These are phyloP conservation scores for Cotesia typhae DNA, from an alignment of 1,140 invertebrate genomes.

Conservation along the genomic window DNA sequence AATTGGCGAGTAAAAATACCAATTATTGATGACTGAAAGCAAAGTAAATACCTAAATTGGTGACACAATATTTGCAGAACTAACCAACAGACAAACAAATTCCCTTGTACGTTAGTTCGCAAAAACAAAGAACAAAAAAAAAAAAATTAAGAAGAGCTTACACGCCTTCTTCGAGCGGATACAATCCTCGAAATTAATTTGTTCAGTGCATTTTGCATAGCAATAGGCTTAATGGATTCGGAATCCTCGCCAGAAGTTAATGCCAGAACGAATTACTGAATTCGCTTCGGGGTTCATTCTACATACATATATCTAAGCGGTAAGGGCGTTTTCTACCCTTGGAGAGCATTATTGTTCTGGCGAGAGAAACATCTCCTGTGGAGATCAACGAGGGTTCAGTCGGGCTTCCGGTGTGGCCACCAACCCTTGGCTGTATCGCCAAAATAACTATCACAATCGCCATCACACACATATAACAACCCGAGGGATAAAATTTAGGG, in stretches of 20 bases:
- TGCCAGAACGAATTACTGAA: constrained; percentile 42
- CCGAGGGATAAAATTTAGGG: constrained; percentile 11
- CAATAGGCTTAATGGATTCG: constrained; percentile 42
- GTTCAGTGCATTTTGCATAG: not conserved
- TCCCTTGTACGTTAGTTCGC: too few relatives aligned
- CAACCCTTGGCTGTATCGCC: constrained; percentile 28
- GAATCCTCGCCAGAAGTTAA: constrained; percentile 40
- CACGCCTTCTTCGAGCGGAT: not conserved
- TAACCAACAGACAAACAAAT: too few relatives aligned
- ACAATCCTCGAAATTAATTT: constrained; percentile 25
- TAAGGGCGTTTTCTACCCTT: not conserved
- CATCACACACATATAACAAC: not conserved
- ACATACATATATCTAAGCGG: not conserved
- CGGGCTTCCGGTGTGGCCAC: constrained; percentile 33
- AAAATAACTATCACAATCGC: constrained; percentile 37
- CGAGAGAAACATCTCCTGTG: constrained; percentile 30
- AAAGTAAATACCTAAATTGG: too few relatives aligned
- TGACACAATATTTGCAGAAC: too few relatives aligned
- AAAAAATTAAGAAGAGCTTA: not conserved
- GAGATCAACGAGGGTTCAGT: constrained; percentile 35
- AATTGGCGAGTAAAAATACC: too few relatives aligned
- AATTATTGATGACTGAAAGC: too few relatives aligned
- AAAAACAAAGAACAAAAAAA: too few relatives aligned
- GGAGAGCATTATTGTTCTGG: constrained; percentile 31
- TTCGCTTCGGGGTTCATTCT: constrained; percentile 2